These are phyloP conservation scores for Galeopsomyia nigrocyanea DNA, from an alignment of 2,888 invertebrate genomes.

Conservation along the genomic window DNA sequence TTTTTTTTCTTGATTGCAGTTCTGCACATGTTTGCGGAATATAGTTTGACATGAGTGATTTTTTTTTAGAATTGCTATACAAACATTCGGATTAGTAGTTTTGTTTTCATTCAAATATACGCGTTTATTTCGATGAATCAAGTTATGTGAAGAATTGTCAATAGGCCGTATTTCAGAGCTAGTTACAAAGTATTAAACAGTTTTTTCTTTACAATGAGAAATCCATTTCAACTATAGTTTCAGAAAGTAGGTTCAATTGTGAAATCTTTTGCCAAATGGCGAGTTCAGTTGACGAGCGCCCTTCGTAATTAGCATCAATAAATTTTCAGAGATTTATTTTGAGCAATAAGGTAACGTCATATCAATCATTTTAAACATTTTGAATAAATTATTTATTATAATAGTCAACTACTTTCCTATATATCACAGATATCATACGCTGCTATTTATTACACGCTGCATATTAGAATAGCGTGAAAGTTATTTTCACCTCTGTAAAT, in stretches of 20 bases:
- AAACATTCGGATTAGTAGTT: slow-evolving; percentile 62
- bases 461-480: slow-evolving; percentile 31
- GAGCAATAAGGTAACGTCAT: no score
- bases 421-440: slow-evolving; percentile 46
- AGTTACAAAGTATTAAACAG: slow-evolving; percentile 62
- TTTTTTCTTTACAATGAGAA: background rate
- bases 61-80: slow-evolving; percentile 48
- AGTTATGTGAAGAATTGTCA: slow-evolving; percentile 61
- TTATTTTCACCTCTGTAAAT: background rate
- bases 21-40: slow-evolving; percentile 59
- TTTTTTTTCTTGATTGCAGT: slow-evolving; percentile 49
- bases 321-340: no score
- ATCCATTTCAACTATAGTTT: no score
- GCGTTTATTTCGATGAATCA: slow-evolving; percentile 48
- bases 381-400: slow-evolving; percentile 34
- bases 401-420: slow-evolving; percentile 43
- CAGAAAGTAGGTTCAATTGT: no score
- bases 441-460: slow-evolving; percentile 17
- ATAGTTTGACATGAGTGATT: slow-evolving; percentile 61
- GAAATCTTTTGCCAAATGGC: no score
- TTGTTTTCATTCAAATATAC: background rate
- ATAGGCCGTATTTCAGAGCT: slow-evolving; percentile 59
- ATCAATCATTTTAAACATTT: slow-evolving; percentile 45
- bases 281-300: no score
- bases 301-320: no score